These are phyloP conservation scores for Argyrosomus regius DNA, from an alignment of 2,797 vertebrate genomes.

Conservation along the genomic window DNA sequence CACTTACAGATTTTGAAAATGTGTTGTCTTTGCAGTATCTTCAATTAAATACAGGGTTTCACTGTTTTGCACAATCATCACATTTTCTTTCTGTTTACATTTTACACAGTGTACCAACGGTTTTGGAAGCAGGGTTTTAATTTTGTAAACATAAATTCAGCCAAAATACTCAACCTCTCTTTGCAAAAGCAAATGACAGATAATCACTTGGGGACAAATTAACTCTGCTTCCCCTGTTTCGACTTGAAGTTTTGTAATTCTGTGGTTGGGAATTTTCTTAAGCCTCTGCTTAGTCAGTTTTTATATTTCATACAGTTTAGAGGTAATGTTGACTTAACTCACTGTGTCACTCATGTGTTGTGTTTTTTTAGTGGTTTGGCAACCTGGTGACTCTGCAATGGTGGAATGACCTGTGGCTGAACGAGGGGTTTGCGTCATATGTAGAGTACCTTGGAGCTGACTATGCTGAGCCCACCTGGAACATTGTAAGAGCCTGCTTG, in stretches of 20 bases:
- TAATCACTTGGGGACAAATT: conserved; percentile 7
- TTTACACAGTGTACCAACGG: not conserved
- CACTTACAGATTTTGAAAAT: too few relatives aligned
- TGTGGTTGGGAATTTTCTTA: conserved; percentile 30
- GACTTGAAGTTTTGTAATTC: not conserved
- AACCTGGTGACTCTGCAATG: conserved; percentile 94
- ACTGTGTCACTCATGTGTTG: not conserved
- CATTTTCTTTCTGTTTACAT: too few relatives aligned
- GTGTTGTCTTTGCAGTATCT: too few relatives aligned
- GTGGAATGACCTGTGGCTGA: conserved; percentile 98
- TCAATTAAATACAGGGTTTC: too few relatives aligned
- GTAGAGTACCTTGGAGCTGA: conserved; percentile 91
- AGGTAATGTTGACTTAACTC: not conserved
- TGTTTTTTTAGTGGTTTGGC: conserved; percentile 92
- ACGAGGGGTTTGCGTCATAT: conserved; percentile 95
- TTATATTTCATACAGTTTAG: not conserved
- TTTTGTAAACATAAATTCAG: not conserved
- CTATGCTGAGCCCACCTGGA: conserved; percentile 85
- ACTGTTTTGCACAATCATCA: too few relatives aligned
- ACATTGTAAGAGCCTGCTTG: conserved; percentile 84
- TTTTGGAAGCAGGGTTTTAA: not conserved
- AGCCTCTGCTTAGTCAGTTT: not conserved
- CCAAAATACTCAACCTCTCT: not conserved
- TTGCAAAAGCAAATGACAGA: conserved; percentile 25
- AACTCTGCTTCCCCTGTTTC: not conserved